Evolutionary conservation across 1,140 invertebrate species (phyloP).

Genomic region (Achatina immaculata): DNA sequence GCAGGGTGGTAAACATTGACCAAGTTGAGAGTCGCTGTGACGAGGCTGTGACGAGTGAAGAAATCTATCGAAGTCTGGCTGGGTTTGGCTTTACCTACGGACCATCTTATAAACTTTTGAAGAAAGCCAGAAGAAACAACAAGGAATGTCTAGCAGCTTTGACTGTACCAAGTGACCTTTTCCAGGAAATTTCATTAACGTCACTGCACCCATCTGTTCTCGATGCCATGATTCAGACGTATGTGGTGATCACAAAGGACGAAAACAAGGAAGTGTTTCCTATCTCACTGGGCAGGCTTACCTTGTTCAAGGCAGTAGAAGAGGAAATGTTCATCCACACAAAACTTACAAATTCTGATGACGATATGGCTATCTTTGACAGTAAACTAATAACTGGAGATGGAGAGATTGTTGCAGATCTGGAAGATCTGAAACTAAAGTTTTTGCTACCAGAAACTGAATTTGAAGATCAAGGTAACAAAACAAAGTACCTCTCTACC

Average conservation of each 20-base stretch:
- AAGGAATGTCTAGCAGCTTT: slow-evolving; percentile 48
- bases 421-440: slow-evolving; percentile 25
- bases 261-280: slow-evolving; percentile 34
- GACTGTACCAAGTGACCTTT: slow-evolving; percentile 37
- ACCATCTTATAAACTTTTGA: slow-evolving; percentile 42
- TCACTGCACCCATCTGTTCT: slow-evolving; percentile 52
- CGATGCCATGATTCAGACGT: slow-evolving; percentile 52
- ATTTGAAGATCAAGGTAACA: background rate
- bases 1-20: slow-evolving; percentile 19
- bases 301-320: slow-evolving; percentile 20
- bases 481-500: slow-evolving; percentile 19
- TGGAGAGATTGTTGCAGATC: slow-evolving; percentile 48
- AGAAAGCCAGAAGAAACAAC: slow-evolving; percentile 33
- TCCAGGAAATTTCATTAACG: slow-evolving; percentile 43
- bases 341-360: background rate
- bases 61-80: slow-evolving; percentile 46
- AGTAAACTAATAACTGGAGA: slow-evolving; percentile 41
- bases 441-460: background rate
- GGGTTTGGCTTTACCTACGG: slow-evolving; percentile 52
- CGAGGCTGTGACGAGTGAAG: slow-evolving; percentile 33
- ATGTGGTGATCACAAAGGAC: slow-evolving; percentile 32
- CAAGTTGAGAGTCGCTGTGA: slow-evolving; percentile 45
- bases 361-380: slow-evolving; percentile 41
- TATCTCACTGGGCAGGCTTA: slow-evolving; percentile 6
- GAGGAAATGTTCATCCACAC: slow-evolving; percentile 35